Conservation (phyloP, 2,113 vertebrate species). For the Misgurnus anguillicaudatus region DNA sequence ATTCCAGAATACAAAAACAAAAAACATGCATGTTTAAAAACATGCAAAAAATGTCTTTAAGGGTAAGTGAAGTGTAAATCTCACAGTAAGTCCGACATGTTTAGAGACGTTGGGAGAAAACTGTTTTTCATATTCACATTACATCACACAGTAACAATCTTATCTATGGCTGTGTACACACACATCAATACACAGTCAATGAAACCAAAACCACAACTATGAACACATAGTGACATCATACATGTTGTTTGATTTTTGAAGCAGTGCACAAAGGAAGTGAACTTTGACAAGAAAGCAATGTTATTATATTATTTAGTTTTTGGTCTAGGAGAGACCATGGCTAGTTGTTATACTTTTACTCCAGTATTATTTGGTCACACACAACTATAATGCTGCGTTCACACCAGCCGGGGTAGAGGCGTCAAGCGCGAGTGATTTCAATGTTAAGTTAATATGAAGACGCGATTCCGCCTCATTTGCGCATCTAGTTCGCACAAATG, state of each 20-base stretch:
- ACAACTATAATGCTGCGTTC: too few relatives aligned
- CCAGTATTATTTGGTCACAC: too few relatives aligned
- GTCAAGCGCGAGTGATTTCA: too few relatives aligned
- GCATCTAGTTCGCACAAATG: too few relatives aligned
- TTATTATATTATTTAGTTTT: too few relatives aligned
- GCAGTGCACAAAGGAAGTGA: background rate
- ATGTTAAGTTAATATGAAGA: too few relatives aligned
- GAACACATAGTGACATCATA: background rate
- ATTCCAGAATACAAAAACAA: background rate
- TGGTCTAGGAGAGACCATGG: too few relatives aligned
- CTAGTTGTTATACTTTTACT: too few relatives aligned
- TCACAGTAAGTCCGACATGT: constrained; percentile 36
- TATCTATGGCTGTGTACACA: background rate
- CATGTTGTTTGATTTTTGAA: constrained; percentile 3
- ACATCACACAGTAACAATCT: constrained; percentile 40
- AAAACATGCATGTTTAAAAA: constrained; percentile 32
- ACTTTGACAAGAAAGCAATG: background rate
- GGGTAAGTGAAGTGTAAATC: background rate
- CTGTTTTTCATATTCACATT: constrained; percentile 27
- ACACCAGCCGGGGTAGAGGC: too few relatives aligned
- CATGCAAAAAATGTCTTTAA: background rate
- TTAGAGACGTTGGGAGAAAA: constrained; percentile 16
- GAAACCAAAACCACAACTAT: background rate
- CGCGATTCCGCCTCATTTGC: too few relatives aligned
- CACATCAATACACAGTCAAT: constrained; percentile 3